Evolutionary conservation across 2,888 invertebrate species (phyloP).

Genomic region (Chrysina gloriosa): DNA sequence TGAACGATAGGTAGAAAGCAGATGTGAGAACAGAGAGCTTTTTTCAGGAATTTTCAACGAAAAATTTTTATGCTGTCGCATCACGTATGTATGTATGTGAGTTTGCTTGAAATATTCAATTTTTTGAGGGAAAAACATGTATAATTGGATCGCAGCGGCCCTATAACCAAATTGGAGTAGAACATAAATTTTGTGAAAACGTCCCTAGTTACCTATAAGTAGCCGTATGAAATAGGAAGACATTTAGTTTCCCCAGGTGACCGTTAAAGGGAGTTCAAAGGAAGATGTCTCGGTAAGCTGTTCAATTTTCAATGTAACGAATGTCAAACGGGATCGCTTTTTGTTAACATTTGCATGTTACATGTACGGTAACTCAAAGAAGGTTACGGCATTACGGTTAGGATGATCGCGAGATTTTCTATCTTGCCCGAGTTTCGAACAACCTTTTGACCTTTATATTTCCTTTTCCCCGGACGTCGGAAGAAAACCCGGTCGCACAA

Average conservation of each 20-base stretch:
- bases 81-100: no score
- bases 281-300: slow-evolving; percentile 3
- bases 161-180: background rate
- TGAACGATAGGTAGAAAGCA: slow-evolving; percentile 21
- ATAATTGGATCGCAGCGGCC: no score
- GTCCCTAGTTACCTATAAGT: background rate
- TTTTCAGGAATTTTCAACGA: slow-evolving; percentile 13
- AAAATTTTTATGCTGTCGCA: no score
- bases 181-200: background rate
- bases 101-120: no score
- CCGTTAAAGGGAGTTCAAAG: slow-evolving; percentile 18
- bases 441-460: background rate
- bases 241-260: slow-evolving; percentile 12
- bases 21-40: slow-evolving; percentile 14
- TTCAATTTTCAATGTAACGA: slow-evolving; percentile 25
- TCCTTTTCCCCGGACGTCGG: background rate
- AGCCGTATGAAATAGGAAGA: slow-evolving; percentile 1
- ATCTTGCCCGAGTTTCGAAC: slow-evolving; percentile 21
- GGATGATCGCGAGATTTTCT: slow-evolving; percentile 29
- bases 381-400: slow-evolving; percentile 23
- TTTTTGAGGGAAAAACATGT: no score
- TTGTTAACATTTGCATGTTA: slow-evolving; percentile 37
- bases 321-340: slow-evolving; percentile 30
- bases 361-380: slow-evolving; percentile 33
- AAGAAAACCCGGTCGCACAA: slow-evolving; percentile 5